Evolutionary conservation across 2,797 vertebrate species (phyloP).

Genomic region (Acanthornis magna): DNA sequence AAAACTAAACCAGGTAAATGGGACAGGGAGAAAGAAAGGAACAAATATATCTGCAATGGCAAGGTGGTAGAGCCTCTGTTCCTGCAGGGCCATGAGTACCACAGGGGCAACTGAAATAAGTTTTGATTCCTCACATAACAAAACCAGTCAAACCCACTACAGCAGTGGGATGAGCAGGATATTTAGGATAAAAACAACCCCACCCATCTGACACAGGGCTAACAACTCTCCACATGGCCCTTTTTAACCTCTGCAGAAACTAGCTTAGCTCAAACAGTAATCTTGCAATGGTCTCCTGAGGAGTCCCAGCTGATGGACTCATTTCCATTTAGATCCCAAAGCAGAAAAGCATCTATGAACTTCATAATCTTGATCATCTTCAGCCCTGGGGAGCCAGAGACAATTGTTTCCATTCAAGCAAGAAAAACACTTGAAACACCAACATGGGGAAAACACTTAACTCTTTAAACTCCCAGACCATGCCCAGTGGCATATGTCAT

Average conservation of each 20-base stretch:
- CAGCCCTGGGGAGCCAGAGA: background rate
- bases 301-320: background rate
- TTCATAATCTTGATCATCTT: constrained; percentile 32
- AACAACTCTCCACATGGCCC: background rate
- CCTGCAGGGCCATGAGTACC: background rate
- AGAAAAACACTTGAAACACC: background rate
- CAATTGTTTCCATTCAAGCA: background rate
- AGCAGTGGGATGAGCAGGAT: background rate
- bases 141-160: background rate
- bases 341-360: background rate
- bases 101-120: background rate
- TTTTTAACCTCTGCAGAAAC: background rate
- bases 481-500: background rate
- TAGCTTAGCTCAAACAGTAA: background rate
- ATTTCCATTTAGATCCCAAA: constrained; percentile 47
- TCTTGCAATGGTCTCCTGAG: background rate
- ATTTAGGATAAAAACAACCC: background rate
- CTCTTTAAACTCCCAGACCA: background rate
- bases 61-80: background rate
- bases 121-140: background rate
- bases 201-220: background rate
- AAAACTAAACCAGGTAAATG: background rate
- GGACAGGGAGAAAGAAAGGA: background rate
- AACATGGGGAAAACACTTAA: background rate
- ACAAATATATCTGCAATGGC: background rate